Conservation (phyloP, 1,140 invertebrate species). For the Neodiprion virginianus region DNA sequence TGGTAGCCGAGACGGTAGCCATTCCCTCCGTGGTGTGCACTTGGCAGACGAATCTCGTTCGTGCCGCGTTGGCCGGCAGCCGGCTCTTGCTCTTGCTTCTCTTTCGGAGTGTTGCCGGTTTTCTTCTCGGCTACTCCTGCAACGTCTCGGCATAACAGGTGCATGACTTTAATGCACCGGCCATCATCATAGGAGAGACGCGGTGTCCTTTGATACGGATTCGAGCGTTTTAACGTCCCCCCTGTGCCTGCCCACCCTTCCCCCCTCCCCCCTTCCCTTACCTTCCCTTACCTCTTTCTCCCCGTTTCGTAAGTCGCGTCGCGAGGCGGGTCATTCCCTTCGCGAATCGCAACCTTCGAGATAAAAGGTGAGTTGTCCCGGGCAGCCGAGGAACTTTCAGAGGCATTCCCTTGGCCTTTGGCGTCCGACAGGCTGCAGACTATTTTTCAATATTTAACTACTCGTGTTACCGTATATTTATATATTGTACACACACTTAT, state of each 20-base stretch:
- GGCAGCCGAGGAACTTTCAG: too few relatives aligned
- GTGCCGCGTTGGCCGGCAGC: neutral
- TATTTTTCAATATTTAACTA: too few relatives aligned
- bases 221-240: neutral
- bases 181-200: conserved; percentile 1
- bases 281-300: too few relatives aligned
- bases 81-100: neutral
- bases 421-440: too few relatives aligned
- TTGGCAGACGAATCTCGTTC: neutral
- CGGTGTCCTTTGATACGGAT: conserved; percentile 5
- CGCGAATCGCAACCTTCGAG: too few relatives aligned
- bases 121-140: neutral
- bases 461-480: too few relatives aligned
- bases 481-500: too few relatives aligned
- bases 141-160: neutral
- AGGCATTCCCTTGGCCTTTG: too few relatives aligned
- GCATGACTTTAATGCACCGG: conserved; percentile 6
- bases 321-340: too few relatives aligned
- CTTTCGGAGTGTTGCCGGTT: neutral
- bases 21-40: neutral
- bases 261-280: too few relatives aligned
- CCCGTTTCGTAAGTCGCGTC: too few relatives aligned
- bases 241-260: neutral
- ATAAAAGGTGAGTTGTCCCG: too few relatives aligned
- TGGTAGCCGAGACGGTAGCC: neutral